phyloP scores from a whole-genome alignment of 2,888 invertebrate species.

The Lithodes maja region DNA sequence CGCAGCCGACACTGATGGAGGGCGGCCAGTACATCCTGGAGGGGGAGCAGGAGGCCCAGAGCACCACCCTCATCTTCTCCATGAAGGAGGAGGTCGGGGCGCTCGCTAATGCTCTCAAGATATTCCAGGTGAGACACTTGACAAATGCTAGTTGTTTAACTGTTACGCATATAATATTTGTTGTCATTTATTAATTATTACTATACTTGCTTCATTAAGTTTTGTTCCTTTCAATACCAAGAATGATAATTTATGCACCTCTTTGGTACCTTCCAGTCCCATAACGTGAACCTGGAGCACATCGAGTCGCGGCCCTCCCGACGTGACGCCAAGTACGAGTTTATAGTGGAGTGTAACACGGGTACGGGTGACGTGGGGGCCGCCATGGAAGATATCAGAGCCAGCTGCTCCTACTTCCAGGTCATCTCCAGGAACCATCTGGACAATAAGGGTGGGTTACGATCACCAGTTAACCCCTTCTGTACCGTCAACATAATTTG shows the following conservation, averaged over 20 bases:
- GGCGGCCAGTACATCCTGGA: conserved; percentile 90
- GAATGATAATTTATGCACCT: too few species aligned
- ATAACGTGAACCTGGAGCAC: conserved; percentile 87
- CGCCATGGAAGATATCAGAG: conserved; percentile 84
- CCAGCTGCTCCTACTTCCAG: conserved; percentile 85
- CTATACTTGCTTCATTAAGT: too few species aligned
- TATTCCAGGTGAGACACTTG: conserved; percentile 84
- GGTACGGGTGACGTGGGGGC: conserved; percentile 82
- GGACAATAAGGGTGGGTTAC: conserved; percentile 82
- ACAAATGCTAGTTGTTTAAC: background rate
- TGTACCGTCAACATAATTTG: too few species aligned
- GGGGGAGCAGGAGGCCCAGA: conserved; percentile 80
- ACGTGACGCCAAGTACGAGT: conserved; percentile 88
- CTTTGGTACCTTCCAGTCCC: conserved; percentile 72
- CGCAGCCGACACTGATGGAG: conserved; percentile 85
- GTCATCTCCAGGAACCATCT: conserved; percentile 88
- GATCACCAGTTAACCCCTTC: background rate
- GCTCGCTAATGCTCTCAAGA: conserved; percentile 88
- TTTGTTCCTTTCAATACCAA: too few species aligned
- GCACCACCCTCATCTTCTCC: conserved; percentile 90
- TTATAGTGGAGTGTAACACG: conserved; percentile 93
- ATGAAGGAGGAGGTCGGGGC: conserved; percentile 91
- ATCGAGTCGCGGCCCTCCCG: conserved; percentile 95
- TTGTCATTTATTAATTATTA: background rate
- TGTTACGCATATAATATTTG: background rate